Conservation (phyloP, 2,888 invertebrate species). For the Aphidius colemani region DNA sequence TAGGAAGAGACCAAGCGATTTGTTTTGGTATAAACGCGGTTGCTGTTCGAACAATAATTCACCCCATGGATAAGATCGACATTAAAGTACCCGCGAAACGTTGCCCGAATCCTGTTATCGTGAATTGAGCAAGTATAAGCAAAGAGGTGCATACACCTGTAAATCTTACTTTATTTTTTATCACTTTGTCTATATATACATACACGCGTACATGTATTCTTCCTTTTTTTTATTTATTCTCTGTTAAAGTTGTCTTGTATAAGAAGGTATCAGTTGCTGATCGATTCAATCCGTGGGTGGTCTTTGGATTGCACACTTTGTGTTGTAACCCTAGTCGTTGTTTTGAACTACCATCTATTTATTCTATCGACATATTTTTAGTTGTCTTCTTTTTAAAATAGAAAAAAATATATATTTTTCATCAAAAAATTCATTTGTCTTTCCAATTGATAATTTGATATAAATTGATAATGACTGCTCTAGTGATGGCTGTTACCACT, state of each 20-base stretch:
- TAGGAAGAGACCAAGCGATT: constrained; percentile 36
- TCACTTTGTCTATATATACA: constrained; percentile 3
- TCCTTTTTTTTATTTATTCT: constrained; percentile 30
- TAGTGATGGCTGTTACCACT: constrained; percentile 31
- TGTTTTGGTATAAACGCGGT: constrained; percentile 38
- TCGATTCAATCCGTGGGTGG: constrained; percentile 57
- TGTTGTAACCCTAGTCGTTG: constrained; percentile 49
- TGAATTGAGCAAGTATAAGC: constrained; percentile 44
- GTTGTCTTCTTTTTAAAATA: too few species aligned
- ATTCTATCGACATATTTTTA: constrained; percentile 38
- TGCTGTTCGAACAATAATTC: constrained; percentile 45
- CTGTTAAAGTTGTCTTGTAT: constrained; percentile 14
- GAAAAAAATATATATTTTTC: neutral
- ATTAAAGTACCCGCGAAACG: constrained; percentile 46
- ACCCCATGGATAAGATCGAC: constrained; percentile 48
- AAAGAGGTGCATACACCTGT: constrained; percentile 45
- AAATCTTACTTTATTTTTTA: constrained; percentile 41
- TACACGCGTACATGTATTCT: constrained; percentile 10
- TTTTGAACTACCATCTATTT: constrained; percentile 42
- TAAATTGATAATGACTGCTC: neutral
- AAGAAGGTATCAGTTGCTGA: constrained; percentile 53
- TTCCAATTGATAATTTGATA: too few species aligned
- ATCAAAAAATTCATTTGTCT: neutral
- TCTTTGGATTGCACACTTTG: constrained; percentile 46
- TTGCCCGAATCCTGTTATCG: constrained; percentile 47